These are phyloP conservation scores for Drosophila dunni DNA, from an alignment of 1,140 invertebrate species.

Conservation along the genomic window DNA sequence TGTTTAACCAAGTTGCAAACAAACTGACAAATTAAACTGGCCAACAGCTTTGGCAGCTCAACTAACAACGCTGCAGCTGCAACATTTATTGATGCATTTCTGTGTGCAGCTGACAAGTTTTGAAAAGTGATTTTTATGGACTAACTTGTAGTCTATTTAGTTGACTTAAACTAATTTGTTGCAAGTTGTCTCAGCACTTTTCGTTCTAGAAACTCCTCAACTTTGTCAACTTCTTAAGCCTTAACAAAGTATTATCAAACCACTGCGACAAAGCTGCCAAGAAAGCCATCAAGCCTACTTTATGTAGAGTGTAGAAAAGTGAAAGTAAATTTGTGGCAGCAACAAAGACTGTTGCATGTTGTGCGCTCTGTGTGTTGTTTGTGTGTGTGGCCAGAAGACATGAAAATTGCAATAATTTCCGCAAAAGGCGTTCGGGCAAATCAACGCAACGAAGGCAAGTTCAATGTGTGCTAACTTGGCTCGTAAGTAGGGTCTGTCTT, in stretches of 20 bases:
- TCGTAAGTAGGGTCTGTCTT: slow-evolving; percentile 30
- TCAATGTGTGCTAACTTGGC: slow-evolving; percentile 69
- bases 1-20: slow-evolving; percentile 73
- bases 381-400: slow-evolving; percentile 68
- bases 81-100: not conserved
- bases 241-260: not conserved
- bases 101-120: not conserved
- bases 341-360: slow-evolving; percentile 21
- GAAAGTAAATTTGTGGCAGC: slow-evolving; percentile 58
- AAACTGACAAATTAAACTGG: slow-evolving; percentile 17
- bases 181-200: no score
- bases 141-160: no score
- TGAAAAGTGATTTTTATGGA: not conserved
- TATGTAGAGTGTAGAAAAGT: slow-evolving; percentile 53
- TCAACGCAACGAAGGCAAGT: slow-evolving; percentile 65
- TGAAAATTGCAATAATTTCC: slow-evolving; percentile 81
- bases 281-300: slow-evolving; percentile 20
- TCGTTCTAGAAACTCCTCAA: no score
- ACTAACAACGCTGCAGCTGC: not conserved
- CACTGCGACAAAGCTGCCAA: slow-evolving; percentile 1
- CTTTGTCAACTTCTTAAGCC: no score
- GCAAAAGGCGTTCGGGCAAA: slow-evolving; percentile 70
- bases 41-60: not conserved
- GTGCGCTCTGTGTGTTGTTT: slow-evolving; percentile 15
- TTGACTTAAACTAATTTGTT: no score